Evolutionary conservation across 1,140 invertebrate species (phyloP).

Genomic region (Ostrea edulis): DNA sequence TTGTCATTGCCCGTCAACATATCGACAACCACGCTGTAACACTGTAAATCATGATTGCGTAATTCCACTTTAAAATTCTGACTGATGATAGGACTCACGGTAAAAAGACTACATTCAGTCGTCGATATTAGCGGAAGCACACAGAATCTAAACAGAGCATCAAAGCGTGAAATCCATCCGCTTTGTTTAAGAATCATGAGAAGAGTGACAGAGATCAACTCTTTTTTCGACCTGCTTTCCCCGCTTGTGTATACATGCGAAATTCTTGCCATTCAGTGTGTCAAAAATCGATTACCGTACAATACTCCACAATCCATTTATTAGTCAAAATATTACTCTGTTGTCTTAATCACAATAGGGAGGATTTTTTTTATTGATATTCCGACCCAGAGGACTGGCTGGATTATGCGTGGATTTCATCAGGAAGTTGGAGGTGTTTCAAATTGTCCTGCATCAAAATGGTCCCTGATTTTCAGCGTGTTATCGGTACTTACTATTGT

Average conservation of each 20-base stretch:
- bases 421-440: not conserved
- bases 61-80: not conserved
- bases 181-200: not conserved
- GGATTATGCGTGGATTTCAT: not conserved
- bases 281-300: conserved; percentile 12
- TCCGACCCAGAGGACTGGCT: not conserved
- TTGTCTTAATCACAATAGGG: conserved; percentile 38
- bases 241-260: not conserved
- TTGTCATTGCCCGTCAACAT: not conserved
- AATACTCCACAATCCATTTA: conserved; percentile 32
- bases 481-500: too few relatives aligned
- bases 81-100: not conserved
- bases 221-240: not conserved
- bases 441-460: not conserved
- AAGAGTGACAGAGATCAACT: not conserved
- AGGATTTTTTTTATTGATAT: conserved; percentile 22
- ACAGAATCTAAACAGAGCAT: not conserved
- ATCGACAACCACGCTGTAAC: not conserved
- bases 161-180: not conserved
- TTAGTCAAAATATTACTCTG: conserved; percentile 35
- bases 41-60: not conserved
- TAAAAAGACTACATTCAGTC: not conserved
- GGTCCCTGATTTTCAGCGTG: not conserved
- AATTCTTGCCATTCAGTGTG: conserved; percentile 4
- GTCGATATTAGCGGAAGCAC: not conserved